Conservation (phyloP, 2,113 vertebrate genomes). For the Podarcis cretensis region DNA sequence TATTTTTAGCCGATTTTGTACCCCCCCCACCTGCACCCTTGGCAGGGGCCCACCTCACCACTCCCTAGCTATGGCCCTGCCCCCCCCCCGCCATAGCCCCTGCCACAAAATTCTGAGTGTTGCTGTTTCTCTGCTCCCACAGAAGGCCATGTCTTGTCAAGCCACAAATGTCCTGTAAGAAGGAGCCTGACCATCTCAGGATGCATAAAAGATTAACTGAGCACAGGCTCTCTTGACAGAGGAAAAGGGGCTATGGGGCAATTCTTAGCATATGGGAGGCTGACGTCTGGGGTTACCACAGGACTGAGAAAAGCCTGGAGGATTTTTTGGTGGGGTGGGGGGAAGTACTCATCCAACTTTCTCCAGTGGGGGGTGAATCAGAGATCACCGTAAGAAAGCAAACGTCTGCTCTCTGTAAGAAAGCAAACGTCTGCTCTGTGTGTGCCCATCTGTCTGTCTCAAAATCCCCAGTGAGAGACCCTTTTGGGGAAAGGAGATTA, state of each 20-base stretch:
- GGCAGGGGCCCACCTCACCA: too few species aligned
- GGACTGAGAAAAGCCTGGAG: not conserved
- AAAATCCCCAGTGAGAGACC: not conserved
- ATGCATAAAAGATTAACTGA: not conserved
- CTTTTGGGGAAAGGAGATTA: not conserved
- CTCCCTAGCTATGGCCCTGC: too few species aligned
- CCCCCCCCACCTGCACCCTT: too few species aligned
- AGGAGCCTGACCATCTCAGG: not conserved
- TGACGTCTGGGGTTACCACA: not conserved
- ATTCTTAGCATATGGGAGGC: not conserved
- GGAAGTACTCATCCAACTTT: not conserved
- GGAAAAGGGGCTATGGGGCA: not conserved
- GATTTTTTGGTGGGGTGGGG: not conserved
- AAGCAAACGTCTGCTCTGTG: not conserved
- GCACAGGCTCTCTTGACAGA: not conserved
- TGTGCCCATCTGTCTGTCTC: not conserved
- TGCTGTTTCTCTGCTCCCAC: not conserved
- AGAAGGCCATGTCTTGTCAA: not conserved
- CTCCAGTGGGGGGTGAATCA: rapidly evolving
- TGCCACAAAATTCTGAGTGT: too few species aligned
- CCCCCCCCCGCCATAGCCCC: too few species aligned
- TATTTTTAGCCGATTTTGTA: too few species aligned
- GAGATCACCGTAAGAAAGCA: slow-evolving; percentile 6
- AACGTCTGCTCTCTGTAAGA: not conserved
- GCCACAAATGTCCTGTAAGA: too few species aligned